Evolutionary conservation across 2,113 vertebrate genomes (phyloP), one percentile per base, ranked within the genome.

Genomic region (Syngnathus scovelli): DNA sequence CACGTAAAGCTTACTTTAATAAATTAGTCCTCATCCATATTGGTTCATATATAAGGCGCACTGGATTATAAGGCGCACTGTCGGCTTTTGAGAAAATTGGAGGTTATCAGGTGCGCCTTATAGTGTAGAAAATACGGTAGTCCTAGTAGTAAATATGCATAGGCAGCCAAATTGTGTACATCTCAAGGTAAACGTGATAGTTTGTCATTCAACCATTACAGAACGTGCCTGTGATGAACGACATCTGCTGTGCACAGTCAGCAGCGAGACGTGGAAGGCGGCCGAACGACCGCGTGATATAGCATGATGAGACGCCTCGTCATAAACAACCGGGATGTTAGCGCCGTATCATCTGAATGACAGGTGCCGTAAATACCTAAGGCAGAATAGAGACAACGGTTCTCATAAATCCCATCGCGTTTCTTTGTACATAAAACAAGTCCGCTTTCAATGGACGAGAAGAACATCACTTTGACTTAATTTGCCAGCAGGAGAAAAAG

Each of bases 261-360:
- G 78, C 74, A 48, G 59, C 81, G 87, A 91, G 79, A 89, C n/a
- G 10, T 3, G 4, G 52, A 55, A 11, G 9, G 88, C 89, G 88
- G 90, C 89, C 74, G 3, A 33, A 33, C 27, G 27, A 33, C 27
- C 27, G 27, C 27, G 27, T 33, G 27, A 33, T 33, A 33, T 79
- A 84, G 78, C 72, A 56, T 84, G 87, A 86, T 86, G 83, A 82
- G 88, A 85, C 85, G 88, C 84, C 86, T 84, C 36, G 38, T 80
- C 87, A 91, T 92, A 91, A 91, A 92, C 92, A 91, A 91, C 55
- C 75, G 71, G 82, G 87, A 90, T 83, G 88, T 85, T 85, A 83
- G 81, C 85, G 80, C 78, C 51, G 74, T 86, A 84, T 88, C 85
- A 85, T 82, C 76, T 89, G 88, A 90, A 86, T 88, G 90, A 89